phyloP scores from a whole-genome alignment of 2,888 invertebrate species.

The Synergus laeviventris region DNA sequence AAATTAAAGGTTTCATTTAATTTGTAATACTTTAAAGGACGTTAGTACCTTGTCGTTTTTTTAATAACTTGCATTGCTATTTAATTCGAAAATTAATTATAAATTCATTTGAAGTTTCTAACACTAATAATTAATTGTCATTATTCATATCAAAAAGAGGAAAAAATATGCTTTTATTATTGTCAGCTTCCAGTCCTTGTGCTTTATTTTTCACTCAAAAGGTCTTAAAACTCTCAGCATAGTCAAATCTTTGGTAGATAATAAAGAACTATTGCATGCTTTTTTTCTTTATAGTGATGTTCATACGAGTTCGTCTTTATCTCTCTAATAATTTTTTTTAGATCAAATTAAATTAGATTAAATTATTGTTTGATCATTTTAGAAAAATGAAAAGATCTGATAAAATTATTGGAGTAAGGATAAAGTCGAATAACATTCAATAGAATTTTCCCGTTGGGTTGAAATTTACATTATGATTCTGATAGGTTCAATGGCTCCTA shows the following conservation, averaged over 20 bases:
- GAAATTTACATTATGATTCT: background rate
- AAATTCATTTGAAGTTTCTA: background rate
- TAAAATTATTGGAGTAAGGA: background rate
- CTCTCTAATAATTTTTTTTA: background rate
- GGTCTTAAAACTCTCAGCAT: background rate
- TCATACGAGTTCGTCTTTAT: background rate
- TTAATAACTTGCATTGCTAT: background rate
- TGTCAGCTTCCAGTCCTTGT: background rate
- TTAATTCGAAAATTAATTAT: background rate
- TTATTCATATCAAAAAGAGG: background rate
- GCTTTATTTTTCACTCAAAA: background rate
- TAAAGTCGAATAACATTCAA: background rate
- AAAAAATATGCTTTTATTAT: background rate
- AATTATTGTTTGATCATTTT: background rate
- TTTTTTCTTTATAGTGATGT: background rate
- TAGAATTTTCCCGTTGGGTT: conserved; percentile 12
- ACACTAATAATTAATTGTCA: background rate
- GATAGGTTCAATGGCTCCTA: conserved; percentile 93
- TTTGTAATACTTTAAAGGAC: background rate
- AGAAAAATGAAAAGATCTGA: background rate
- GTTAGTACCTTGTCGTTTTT: background rate
- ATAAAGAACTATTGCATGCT: background rate
- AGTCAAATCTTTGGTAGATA: background rate
- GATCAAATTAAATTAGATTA: background rate
- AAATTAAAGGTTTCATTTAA: too few relatives aligned